A percentile compares a stretch with the other conserved stretches of the same genome.
phyloP scores from a whole-genome alignment of 2,797 vertebrate genomes.

The Halcyon smyrnensis region DNA sequence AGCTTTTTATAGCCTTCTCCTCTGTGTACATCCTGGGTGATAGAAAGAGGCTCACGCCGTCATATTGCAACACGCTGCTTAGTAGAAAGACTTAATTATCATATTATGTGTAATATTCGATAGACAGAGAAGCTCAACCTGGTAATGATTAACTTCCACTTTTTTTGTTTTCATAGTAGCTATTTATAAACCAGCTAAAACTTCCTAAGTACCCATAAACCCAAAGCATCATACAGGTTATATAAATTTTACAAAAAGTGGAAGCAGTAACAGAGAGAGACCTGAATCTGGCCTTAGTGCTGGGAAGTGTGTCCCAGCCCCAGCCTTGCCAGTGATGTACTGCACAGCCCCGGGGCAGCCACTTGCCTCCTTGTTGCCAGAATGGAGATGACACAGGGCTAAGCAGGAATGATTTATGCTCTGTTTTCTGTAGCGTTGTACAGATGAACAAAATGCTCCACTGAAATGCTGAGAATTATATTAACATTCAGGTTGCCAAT shows the following conservation, averaged over 20 bases:
- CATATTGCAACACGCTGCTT: neutral
- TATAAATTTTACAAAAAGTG: neutral
- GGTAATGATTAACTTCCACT: neutral
- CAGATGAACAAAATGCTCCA: neutral
- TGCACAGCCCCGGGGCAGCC: neutral
- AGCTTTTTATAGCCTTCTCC: conserved; percentile 25
- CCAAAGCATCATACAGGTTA: neutral
- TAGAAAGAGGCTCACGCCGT: neutral
- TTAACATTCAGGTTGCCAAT: neutral
- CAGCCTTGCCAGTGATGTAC: neutral
- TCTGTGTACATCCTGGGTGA: neutral
- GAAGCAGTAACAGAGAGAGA: neutral
- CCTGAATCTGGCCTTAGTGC: neutral
- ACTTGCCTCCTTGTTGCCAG: neutral
- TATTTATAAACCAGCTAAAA: neutral
- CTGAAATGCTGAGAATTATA: neutral
- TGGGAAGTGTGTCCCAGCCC: neutral
- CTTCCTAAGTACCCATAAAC: neutral
- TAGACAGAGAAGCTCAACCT: neutral
- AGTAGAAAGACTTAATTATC: neutral
- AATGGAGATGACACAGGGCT: neutral
- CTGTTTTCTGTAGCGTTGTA: neutral
- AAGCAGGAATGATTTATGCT: neutral
- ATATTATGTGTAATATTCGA: neutral
- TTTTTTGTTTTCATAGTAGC: neutral